Base-by-base conservation (phyloP, 23 tunicate genomes). In the Trididemnum clinides region DNA sequence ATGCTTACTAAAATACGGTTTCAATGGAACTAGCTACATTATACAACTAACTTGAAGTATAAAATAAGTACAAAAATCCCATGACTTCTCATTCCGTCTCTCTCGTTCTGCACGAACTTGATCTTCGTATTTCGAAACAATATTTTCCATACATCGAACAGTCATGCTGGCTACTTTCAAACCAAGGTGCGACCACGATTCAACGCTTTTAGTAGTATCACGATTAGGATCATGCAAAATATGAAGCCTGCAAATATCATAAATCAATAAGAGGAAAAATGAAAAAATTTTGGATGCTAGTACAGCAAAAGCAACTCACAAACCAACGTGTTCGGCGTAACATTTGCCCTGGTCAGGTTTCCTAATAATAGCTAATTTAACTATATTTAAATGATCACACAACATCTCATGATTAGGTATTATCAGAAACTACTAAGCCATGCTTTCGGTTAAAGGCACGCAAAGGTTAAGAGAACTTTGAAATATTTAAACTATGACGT, bases 51-150 rank as follows among this genome's bases (percentile, higher is more conserved):
- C 98, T 87, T 94, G 99, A 15, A 97, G 33, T 70, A 97, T 58
- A 82, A 97, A 92, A 39, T 92, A 97, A 50, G 80, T 4, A 71
- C 95, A 97, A 71, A 97, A 97, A 72, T 92, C 89, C 99, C 99
- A 97, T 29, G 90, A 39, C 71, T 87, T 89, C 33, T 92, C 93
- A 63, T 97, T 97, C 39, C 99, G 50, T 39, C 95, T 37, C 58
- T 97, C 99, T 49, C 99, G 57, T 70, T 92, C 97, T 0, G 82
- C 5, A 30, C 99, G 76, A 28, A 97, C 99, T 54, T 59, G 77
- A 18, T 97, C 95, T 62, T 88, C 93, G 28, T 90, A 91, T 54
- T 84, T 80, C 5, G 92, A 65, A 26, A 96, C 95, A 20, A 84
- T 84, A 15, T 39, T 49, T 62, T 96, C 99, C 90, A 96, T 84